These are phyloP conservation scores for Dysmachus trigonus DNA, from an alignment of 2,888 invertebrate genomes.

Conservation along the genomic window DNA sequence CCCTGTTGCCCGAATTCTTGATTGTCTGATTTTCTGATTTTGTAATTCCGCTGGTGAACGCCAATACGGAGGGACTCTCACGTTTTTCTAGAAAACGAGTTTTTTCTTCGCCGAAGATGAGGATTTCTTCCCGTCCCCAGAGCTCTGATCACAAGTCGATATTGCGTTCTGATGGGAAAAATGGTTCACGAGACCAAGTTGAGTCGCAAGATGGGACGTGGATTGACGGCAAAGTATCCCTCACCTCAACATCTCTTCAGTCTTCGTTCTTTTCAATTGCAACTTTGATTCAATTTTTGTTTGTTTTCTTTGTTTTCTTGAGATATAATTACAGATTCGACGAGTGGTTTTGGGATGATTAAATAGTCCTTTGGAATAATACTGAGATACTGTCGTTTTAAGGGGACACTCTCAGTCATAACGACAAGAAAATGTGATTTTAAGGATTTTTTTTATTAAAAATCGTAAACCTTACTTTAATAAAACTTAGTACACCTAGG, in stretches of 20 bases:
- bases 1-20: background rate
- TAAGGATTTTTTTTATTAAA: too few species aligned
- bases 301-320: background rate
- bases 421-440: too few species aligned
- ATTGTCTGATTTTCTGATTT: background rate
- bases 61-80: background rate
- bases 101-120: background rate
- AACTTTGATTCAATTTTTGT: background rate
- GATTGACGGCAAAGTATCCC: background rate
- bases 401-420: too few species aligned
- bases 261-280: background rate
- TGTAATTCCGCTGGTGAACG: background rate
- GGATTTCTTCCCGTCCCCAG: background rate
- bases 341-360: background rate
- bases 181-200: background rate
- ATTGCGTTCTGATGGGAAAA: background rate
- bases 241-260: background rate
- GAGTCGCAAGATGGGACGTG: background rate
- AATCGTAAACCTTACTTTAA: too few species aligned
- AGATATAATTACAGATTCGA: background rate
- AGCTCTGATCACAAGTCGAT: background rate
- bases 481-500: too few species aligned
- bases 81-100: constrained; percentile 7
- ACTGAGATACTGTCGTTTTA: background rate
- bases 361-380: background rate